phyloP scores from a whole-genome alignment of 2,888 invertebrate species.

The Rapana venosa region DNA sequence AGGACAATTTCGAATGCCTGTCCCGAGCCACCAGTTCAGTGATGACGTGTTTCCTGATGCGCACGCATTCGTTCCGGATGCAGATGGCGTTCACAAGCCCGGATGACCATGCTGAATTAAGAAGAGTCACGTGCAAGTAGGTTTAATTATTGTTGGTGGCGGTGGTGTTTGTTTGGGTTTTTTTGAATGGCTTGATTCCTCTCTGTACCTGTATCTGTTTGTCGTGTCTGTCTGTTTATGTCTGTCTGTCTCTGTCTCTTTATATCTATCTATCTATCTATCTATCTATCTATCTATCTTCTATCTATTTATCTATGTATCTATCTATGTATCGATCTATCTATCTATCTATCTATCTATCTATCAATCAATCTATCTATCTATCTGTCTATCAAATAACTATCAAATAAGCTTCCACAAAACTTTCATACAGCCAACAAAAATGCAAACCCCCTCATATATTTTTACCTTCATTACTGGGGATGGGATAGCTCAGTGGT shows the following conservation, averaged over 20 bases:
- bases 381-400: too few species aligned
- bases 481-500: too few species aligned
- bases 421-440: too few species aligned
- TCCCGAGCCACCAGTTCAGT: slow-evolving; percentile 46
- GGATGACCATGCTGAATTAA: slow-evolving; percentile 35
- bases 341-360: not conserved
- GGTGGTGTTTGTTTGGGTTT: not conserved
- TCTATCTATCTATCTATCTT: too few species aligned
- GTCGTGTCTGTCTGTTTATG: not conserved
- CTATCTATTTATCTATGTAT: not conserved
- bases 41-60: slow-evolving; percentile 48
- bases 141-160: not conserved
- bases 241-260: not conserved
- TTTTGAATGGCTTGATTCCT: not conserved
- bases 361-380: too few species aligned
- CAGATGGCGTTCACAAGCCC: slow-evolving; percentile 45
- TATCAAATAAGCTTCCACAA: too few species aligned
- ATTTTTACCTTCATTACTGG: too few species aligned
- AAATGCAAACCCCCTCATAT: too few species aligned
- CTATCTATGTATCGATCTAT: not conserved
- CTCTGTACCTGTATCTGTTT: not conserved
- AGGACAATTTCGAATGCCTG: slow-evolving; percentile 50
- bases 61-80: slow-evolving; percentile 50
- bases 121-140: slow-evolving; percentile 53
- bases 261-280: not conserved